These are phyloP conservation scores for Cryptocheilus praepositus DNA, from an alignment of 2,888 invertebrate species.

Conservation along the genomic window DNA sequence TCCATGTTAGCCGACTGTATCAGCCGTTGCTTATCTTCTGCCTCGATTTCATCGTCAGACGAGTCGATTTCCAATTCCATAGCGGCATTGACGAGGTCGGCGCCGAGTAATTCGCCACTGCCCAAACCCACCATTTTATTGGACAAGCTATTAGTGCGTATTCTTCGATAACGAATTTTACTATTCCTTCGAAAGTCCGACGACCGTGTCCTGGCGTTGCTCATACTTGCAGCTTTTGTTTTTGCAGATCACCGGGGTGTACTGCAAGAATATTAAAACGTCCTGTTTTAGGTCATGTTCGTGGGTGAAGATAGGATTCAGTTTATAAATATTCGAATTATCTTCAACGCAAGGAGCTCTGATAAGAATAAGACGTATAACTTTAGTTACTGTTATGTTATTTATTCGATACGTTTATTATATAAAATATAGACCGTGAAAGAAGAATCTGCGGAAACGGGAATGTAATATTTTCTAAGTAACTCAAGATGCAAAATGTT, in stretches of 20 bases:
- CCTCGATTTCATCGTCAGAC: slow-evolving; percentile 56
- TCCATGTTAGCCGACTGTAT: slow-evolving; percentile 54
- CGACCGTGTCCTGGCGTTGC: slow-evolving; percentile 59
- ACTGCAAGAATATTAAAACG: slow-evolving; percentile 12
- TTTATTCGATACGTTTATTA: too few relatives aligned
- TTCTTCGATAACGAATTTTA: slow-evolving; percentile 62
- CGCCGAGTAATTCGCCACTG: slow-evolving; percentile 63
- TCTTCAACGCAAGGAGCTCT: background rate
- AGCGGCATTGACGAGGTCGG: slow-evolving; percentile 59
- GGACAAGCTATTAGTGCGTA: slow-evolving; percentile 32
- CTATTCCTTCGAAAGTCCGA: slow-evolving; percentile 42
- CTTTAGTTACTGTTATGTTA: too few relatives aligned
- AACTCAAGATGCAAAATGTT: too few relatives aligned
- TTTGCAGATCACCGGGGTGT: slow-evolving; percentile 19
- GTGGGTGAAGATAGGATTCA: background rate
- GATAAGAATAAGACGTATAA: too few relatives aligned
- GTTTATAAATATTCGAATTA: background rate
- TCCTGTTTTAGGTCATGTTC: background rate
- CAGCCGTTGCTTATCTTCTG: slow-evolving; percentile 59
- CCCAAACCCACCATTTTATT: slow-evolving; percentile 69
- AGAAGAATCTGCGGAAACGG: too few relatives aligned
- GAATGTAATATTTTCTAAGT: too few relatives aligned
- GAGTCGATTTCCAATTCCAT: slow-evolving; percentile 66
- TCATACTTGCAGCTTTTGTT: slow-evolving; percentile 56
- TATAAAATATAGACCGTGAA: too few relatives aligned